phyloP scores from a whole-genome alignment of 2,113 vertebrate species.

The Monopterus albus region DNA sequence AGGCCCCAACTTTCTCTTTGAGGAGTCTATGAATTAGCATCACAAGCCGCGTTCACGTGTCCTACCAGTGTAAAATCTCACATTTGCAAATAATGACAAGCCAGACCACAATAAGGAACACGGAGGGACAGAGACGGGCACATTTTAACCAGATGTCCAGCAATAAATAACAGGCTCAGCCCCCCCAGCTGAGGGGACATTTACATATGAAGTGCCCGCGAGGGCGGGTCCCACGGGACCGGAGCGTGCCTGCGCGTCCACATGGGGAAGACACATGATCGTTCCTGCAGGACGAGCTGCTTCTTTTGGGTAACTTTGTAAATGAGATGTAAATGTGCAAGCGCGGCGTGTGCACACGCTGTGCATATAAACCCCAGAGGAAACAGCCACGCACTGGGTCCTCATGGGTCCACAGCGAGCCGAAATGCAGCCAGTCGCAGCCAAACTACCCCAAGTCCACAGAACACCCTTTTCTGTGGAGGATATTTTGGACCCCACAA shows the following conservation, averaged over 20 bases:
- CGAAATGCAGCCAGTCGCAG: slow-evolving; percentile 54
- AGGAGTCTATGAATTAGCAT: slow-evolving; percentile 80
- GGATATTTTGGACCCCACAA: slow-evolving; percentile 79
- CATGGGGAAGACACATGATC: slow-evolving; percentile 36
- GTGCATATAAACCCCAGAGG: slow-evolving; percentile 17
- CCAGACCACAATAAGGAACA: slow-evolving; percentile 74
- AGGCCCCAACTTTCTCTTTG: slow-evolving; percentile 55
- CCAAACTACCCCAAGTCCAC: slow-evolving; percentile 34
- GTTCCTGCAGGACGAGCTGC: slow-evolving; percentile 29
- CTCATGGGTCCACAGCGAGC: background rate
- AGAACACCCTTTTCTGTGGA: slow-evolving; percentile 76
- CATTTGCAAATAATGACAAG: slow-evolving; percentile 80
- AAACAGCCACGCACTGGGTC: background rate
- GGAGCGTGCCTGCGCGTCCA: slow-evolving; percentile 58
- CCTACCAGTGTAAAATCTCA: slow-evolving; percentile 69
- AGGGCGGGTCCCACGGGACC: slow-evolving; percentile 37
- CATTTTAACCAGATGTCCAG: slow-evolving; percentile 82
- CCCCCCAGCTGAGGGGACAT: slow-evolving; percentile 64
- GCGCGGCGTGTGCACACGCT: slow-evolving; percentile 38
- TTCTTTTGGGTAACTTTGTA: slow-evolving; percentile 43
- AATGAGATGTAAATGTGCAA: slow-evolving; percentile 71
- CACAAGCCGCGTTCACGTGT: slow-evolving; percentile 74
- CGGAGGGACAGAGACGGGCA: slow-evolving; percentile 73
- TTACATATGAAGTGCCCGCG: slow-evolving; percentile 67
- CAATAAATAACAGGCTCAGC: slow-evolving; percentile 75